Evolutionary conservation across 1,140 invertebrate species (phyloP).

Genomic region (Polyergus mexicanus): DNA sequence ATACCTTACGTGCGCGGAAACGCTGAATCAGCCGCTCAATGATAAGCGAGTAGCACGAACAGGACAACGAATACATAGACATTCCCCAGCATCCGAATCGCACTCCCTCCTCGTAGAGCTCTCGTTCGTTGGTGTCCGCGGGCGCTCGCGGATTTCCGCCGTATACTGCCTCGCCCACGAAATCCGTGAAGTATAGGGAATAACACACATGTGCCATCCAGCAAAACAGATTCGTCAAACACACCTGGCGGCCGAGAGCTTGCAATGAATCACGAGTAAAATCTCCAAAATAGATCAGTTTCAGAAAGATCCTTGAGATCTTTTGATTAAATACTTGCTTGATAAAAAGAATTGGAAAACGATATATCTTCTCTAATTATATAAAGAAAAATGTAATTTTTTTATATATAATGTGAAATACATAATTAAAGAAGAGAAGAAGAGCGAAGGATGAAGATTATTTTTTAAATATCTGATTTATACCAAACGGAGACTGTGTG

Average conservation of each 20-base stretch:
- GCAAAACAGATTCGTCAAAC: constrained; percentile 97
- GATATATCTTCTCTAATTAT: too few relatives aligned
- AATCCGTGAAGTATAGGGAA: constrained; percentile 98
- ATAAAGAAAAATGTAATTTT: too few relatives aligned
- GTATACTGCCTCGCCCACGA: constrained; percentile 98
- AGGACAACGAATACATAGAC: constrained; percentile 98
- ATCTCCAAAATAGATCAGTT: background rate
- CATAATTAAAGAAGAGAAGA: background rate
- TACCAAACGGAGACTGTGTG: constrained; percentile 90
- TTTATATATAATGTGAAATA: too few relatives aligned
- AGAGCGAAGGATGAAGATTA: background rate
- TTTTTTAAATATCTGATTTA: background rate
- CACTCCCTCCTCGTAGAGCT: constrained; percentile 95
- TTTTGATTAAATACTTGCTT: too few relatives aligned
- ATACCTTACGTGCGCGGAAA: constrained; percentile 84
- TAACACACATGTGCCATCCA: constrained; percentile 99
- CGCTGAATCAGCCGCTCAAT: constrained; percentile 95
- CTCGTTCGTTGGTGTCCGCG: constrained; percentile 88
- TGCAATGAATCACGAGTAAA: background rate
- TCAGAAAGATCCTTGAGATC: too few relatives aligned
- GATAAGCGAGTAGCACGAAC: constrained; percentile 95
- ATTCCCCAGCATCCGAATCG: constrained; percentile 98
- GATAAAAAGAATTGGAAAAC: too few relatives aligned
- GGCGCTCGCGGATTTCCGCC: constrained; percentile 95
- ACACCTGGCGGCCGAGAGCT: constrained; percentile 88